Base-by-base conservation (phyloP, 1,140 invertebrate genomes). In the Drosophila ambigua region DNA sequence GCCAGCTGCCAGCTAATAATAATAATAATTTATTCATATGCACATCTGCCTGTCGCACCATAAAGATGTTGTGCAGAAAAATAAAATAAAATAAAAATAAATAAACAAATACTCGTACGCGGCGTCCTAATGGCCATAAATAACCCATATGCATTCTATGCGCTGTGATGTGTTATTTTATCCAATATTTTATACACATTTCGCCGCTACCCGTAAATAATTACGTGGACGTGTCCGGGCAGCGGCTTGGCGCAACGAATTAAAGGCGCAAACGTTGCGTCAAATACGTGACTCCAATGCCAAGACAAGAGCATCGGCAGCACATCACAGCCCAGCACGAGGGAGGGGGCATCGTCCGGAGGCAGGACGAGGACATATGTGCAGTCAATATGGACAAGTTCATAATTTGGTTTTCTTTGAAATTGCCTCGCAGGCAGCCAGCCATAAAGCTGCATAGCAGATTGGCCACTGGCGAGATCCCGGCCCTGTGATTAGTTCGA, bases 201-300 rank as follows among this genome's bases (percentile, higher is more conserved):
- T 62, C 71, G 69, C 24, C 49, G 78, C 66, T 82, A 65, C 78
- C 84, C 77, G 79, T 88, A 88, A 88, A 88, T 88, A 88, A 88
- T 88, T 88, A 88, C 84, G 58, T 65, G 58, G 76, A 89, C 83
- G 83, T 88, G 83, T 72, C 72, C 51, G 62, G 59, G 52, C 58
- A 65, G 81, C 72, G 65, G 57, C 58, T 73, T 72, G 79, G 76
- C 68, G 53, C 68, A 79, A 63, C 79, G 84, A 88, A 88, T 88
- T 88, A 88, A 88, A 88, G 84, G 83, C 65, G 72, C 67, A 79
- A 88, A 84, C 72, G 76, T 79, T 88, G 83, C 83, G 84, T 88
- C 83, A 89, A 88, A 84, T 89, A 88, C 83, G 83, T 88, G 83
- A 88, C 84, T 64, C 60, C 75, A 77, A 88, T 88, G 83, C 79